A percentile compares a stretch with the other conserved stretches of the same genome.
phyloP scores from a whole-genome alignment of 2,888 invertebrate species.

The Ormyrus labotus region DNA sequence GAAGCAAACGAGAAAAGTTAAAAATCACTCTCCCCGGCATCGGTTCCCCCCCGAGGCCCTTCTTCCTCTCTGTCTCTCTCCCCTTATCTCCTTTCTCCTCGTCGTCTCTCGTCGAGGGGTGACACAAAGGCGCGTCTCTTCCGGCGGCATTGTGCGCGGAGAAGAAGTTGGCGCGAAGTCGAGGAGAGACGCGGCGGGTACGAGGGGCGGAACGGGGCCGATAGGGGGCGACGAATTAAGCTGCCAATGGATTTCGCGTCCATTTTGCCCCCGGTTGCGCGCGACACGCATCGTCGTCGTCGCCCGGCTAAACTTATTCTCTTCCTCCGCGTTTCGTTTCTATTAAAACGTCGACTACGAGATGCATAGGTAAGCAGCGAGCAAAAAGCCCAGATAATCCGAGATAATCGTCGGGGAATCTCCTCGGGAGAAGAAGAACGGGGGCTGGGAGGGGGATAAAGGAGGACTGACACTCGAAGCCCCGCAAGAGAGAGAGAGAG shows the following conservation, averaged over 20 bases:
- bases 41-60: too few relatives aligned
- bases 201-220: background rate
- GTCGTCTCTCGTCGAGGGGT: background rate
- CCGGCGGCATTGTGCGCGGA: conserved; percentile 33
- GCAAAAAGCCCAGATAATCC: conserved; percentile 5
- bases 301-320: too few relatives aligned
- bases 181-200: background rate
- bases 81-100: background rate
- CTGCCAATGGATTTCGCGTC: too few relatives aligned
- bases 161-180: conserved; percentile 24
- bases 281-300: too few relatives aligned
- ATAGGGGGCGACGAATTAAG: background rate
- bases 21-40: too few relatives aligned
- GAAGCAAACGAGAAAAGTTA: too few relatives aligned
- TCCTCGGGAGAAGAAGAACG: background rate
- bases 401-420: conserved; percentile 29
- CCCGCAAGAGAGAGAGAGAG: background rate
- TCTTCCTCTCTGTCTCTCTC: background rate
- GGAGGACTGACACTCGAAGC: background rate
- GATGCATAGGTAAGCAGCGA: too few relatives aligned
- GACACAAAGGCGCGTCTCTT: conserved; percentile 16
- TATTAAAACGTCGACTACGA: too few relatives aligned
- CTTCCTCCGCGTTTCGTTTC: too few relatives aligned
- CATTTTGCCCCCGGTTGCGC: too few relatives aligned
- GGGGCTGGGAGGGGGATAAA: background rate